These are phyloP conservation scores for Liparis tanakae DNA, from an alignment of 2,797 vertebrate species.

Conservation along the genomic window DNA sequence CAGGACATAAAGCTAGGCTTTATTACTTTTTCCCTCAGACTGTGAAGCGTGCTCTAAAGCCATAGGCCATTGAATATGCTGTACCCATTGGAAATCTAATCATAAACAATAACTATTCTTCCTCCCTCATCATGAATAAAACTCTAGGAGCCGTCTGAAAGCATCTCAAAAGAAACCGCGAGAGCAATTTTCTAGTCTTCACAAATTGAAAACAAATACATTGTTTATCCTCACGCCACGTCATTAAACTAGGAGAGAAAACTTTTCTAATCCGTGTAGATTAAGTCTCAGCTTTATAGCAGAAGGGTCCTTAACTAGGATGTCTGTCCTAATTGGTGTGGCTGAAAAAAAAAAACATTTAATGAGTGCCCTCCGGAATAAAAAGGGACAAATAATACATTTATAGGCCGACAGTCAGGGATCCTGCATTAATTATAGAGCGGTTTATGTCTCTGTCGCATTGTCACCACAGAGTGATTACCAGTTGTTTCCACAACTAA, in stretches of 20 bases:
- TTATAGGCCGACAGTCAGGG: constrained; percentile 34
- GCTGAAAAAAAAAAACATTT: constrained; percentile 68
- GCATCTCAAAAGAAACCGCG: constrained; percentile 44
- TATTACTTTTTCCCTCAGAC: constrained; percentile 68
- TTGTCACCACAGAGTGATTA: constrained; percentile 20
- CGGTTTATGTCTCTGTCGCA: constrained; percentile 13
- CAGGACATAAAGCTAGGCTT: constrained; percentile 80
- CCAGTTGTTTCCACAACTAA: constrained; percentile 35
- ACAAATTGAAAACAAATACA: constrained; percentile 37
- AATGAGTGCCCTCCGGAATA: constrained; percentile 58
- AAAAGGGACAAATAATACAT: constrained; percentile 67
- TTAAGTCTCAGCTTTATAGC: constrained; percentile 61
- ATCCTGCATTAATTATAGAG: constrained; percentile 24
- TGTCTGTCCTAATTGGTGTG: constrained; percentile 52
- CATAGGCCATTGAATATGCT: constrained; percentile 60
- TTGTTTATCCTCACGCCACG: constrained; percentile 11
- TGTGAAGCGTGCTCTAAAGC: constrained; percentile 53
- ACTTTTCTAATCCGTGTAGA: constrained; percentile 49
- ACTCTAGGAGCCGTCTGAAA: constrained; percentile 35
- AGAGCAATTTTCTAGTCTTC: constrained; percentile 31
- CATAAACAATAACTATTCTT: constrained; percentile 66
- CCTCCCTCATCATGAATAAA: constrained; percentile 48
- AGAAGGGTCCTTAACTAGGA: constrained; percentile 51
- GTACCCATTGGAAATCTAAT: constrained; percentile 70
- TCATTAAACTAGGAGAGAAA: constrained; percentile 49